Percentiles rank a stretch among this genome's conserved stretches.
Conservation (phyloP, 2,888 invertebrate genomes). For the Clusia tigrina region DNA sequence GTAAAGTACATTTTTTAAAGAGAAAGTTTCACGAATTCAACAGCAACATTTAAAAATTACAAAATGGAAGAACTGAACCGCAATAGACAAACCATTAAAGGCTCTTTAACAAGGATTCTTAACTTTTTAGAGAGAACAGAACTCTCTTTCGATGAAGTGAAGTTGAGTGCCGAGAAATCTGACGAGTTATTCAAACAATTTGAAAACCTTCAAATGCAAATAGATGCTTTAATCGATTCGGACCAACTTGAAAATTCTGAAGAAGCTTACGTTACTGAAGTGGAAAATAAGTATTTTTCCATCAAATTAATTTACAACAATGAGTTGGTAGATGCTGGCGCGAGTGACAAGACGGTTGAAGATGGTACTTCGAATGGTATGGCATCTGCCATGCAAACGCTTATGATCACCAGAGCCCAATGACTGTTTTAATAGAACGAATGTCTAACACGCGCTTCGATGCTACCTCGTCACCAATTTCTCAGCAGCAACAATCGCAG, state of each 20-base stretch:
- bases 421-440: conserved; percentile 13
- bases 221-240: too few species aligned
- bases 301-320: conserved; percentile 13
- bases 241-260: conserved; percentile 4
- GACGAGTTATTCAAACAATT: too few species aligned
- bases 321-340: neutral
- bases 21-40: too few species aligned
- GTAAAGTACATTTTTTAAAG: too few species aligned
- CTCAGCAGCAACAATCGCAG: neutral
- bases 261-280: conserved; percentile 19
- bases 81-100: neutral
- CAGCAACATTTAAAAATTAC: too few species aligned
- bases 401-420: conserved; percentile 19
- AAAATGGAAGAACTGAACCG: neutral
- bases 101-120: neutral
- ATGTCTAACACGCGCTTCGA: neutral
- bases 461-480: neutral
- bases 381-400: conserved; percentile 15
- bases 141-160: conserved; percentile 6
- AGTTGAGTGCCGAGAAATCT: conserved; percentile 20
- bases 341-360: neutral
- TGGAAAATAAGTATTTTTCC: conserved; percentile 21
- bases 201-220: too few species aligned
- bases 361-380: neutral
- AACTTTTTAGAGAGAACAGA: neutral